Evolutionary conservation across 2,797 vertebrate genomes (phyloP).

Genomic region (Sebastes kiyomatsui): DNA sequence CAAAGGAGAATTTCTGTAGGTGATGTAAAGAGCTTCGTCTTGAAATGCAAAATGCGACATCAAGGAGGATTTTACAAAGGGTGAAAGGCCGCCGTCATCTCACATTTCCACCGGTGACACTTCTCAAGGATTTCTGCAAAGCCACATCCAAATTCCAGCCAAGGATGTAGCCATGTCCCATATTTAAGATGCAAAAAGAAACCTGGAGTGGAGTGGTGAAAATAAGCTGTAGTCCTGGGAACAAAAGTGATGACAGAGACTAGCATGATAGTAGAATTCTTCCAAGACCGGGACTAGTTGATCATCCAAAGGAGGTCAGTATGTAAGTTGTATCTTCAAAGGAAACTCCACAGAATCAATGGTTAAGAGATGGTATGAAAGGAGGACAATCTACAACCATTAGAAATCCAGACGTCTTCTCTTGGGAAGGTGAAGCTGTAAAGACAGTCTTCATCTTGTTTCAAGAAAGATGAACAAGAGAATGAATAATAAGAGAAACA

Average conservation of each 20-base stretch:
- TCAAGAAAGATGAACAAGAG: conserved; percentile 27
- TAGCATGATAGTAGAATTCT: conserved; percentile 1
- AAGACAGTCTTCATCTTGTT: conserved; percentile 11
- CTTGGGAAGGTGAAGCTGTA: neutral
- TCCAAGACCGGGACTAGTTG: neutral
- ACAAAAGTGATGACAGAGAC: neutral
- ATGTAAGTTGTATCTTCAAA: conserved; percentile 16
- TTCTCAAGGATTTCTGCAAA: conserved; percentile 32
- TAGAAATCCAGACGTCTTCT: conserved; percentile 9
- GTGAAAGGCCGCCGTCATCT: neutral
- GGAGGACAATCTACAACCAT: neutral
- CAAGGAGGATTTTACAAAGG: conserved; percentile 10
- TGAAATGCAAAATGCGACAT: neutral
- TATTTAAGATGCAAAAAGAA: neutral
- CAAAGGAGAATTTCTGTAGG: conserved; percentile 6
- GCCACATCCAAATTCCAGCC: neutral
- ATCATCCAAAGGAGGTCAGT: neutral
- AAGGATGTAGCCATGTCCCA: neutral
- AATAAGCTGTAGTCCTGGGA: neutral
- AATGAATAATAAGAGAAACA: neutral
- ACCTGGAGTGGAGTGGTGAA: neutral
- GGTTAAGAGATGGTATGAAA: neutral
- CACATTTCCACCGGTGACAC: neutral
- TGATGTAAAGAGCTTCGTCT: neutral
- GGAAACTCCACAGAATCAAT: neutral